Percentiles rank a stretch among this genome's conserved stretches.
phyloP scores from a whole-genome alignment of 2,888 invertebrate species.

The Frankliniella intonsa region DNA sequence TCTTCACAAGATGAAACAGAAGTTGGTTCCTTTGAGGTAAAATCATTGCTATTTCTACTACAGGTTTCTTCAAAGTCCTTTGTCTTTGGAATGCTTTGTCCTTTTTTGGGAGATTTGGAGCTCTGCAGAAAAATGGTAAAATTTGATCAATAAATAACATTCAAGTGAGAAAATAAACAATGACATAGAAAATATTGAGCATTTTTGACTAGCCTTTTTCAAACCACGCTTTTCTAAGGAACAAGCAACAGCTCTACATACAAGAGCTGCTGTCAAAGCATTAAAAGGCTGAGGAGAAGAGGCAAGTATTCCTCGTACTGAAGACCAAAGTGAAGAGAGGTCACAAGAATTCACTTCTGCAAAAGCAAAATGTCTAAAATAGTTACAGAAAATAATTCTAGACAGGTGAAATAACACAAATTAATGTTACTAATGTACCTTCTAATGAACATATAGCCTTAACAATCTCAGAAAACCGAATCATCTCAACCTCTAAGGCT shows the following conservation, averaged over 20 bases:
- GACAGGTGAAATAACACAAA: slow-evolving; percentile 21
- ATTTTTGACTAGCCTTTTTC: slow-evolving; percentile 35
- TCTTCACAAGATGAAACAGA: neutral
- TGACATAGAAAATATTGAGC: neutral
- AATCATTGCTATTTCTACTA: neutral
- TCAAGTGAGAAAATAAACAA: slow-evolving; percentile 4
- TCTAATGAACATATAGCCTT: slow-evolving; percentile 61
- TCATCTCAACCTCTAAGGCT: slow-evolving; percentile 58
- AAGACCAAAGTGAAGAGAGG: slow-evolving; percentile 77
- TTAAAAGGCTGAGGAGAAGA: slow-evolving; percentile 70
- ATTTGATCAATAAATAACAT: neutral
- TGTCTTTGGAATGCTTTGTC: neutral
- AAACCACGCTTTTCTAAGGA: slow-evolving; percentile 45
- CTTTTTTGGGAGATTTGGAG: slow-evolving; percentile 36
- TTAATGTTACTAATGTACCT: slow-evolving; percentile 43
- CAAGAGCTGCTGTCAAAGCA: slow-evolving; percentile 75
- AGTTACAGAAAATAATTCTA: neutral
- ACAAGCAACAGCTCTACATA: slow-evolving; percentile 70
- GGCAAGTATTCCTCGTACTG: slow-evolving; percentile 64
- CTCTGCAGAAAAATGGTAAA: slow-evolving; percentile 31
- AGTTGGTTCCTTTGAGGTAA: neutral
- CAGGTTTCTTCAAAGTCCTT: neutral
- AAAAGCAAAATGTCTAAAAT: slow-evolving; percentile 30
- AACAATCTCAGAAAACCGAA: slow-evolving; percentile 61
- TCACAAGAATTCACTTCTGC: slow-evolving; percentile 42